Evolutionary conservation across 2,888 invertebrate genomes (phyloP).

Genomic region (Plemyria rubiginata): DNA sequence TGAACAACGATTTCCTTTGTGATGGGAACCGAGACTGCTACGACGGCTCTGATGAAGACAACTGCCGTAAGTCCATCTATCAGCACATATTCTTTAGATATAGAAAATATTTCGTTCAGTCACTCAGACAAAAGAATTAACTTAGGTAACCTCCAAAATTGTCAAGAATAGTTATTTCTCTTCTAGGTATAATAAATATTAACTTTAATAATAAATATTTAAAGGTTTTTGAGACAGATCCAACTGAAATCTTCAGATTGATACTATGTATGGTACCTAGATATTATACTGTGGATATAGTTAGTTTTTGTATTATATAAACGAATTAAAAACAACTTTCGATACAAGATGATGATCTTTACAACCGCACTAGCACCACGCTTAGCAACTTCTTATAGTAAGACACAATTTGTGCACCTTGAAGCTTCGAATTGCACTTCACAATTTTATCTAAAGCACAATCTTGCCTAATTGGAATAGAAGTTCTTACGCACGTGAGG

Average conservation of each 20-base stretch:
- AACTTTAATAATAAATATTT: background rate
- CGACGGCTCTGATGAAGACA: constrained; percentile 86
- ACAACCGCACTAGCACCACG: constrained; percentile 19
- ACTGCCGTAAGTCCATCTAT: constrained; percentile 75
- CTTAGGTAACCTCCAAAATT: background rate
- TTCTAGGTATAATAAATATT: background rate
- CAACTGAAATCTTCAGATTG: background rate
- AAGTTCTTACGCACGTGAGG: background rate
- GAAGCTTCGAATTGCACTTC: constrained; percentile 21
- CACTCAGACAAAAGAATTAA: too few species aligned
- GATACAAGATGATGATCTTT: constrained; percentile 14
- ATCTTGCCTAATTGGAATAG: constrained; percentile 10
- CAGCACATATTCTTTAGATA: background rate
- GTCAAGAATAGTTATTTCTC: too few species aligned
- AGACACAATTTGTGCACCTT: constrained; percentile 27
- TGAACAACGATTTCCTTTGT: constrained; percentile 85
- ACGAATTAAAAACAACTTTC: background rate
- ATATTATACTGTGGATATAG: background rate
- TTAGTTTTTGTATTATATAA: background rate
- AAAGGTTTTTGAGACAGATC: background rate
- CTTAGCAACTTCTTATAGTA: constrained; percentile 19
- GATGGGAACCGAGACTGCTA: constrained; percentile 85
- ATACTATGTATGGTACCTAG: background rate
- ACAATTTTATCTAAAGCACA: constrained; percentile 10
- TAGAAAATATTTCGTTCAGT: too few species aligned